Conservation (phyloP, 2,113 vertebrate species). For the Callocephalon fimbriatum region DNA sequence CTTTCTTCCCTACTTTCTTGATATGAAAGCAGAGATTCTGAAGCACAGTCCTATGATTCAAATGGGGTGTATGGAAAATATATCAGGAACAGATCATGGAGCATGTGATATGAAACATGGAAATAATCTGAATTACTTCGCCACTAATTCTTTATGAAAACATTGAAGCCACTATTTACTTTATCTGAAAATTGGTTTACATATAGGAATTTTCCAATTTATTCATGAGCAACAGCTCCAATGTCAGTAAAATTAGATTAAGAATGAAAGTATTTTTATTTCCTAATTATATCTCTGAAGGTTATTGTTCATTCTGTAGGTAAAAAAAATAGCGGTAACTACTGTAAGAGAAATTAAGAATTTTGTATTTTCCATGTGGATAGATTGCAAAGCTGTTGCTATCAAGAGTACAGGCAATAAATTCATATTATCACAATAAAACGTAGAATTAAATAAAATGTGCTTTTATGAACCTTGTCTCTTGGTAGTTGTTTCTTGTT, state of each 20-base stretch:
- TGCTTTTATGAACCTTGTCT: background rate
- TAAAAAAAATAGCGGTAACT: background rate
- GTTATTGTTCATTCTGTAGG: background rate
- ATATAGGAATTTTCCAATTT: background rate
- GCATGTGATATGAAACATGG: background rate
- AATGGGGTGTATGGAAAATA: background rate
- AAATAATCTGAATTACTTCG: background rate
- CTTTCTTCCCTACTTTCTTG: background rate
- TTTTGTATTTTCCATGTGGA: background rate
- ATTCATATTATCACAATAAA: background rate
- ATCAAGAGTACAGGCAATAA: background rate
- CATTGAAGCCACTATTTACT: background rate
- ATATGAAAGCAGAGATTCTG: background rate
- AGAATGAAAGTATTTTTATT: background rate
- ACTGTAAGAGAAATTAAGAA: background rate
- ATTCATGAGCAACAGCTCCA: background rate
- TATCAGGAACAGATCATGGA: background rate
- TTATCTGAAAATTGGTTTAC: background rate
- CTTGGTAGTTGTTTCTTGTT: background rate
- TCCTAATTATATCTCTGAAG: background rate
- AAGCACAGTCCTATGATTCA: background rate
- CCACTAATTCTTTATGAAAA: background rate
- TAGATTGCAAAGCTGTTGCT: background rate
- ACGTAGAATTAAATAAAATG: slow-evolving; percentile 4
- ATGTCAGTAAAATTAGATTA: background rate